phyloP scores from a whole-genome alignment of 2,888 invertebrate genomes.

The Caradrina kadenii region DNA sequence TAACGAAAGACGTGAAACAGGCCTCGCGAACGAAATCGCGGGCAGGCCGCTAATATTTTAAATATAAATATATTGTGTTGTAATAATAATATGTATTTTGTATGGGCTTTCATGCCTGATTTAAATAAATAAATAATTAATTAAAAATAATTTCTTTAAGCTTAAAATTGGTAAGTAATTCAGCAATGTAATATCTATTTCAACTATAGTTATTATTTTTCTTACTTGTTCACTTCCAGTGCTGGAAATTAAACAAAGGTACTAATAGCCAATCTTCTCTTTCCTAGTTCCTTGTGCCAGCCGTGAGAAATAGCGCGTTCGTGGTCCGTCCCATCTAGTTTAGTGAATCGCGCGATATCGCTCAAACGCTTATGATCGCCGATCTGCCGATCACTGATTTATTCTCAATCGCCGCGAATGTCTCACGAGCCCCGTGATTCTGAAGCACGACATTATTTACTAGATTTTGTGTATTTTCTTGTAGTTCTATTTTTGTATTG shows the following conservation, averaged over 20 bases:
- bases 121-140: no score
- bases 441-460: constrained; percentile 67
- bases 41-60: no score
- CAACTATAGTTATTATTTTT: no score
- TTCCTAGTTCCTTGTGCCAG: constrained; percentile 58
- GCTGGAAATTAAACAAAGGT: neutral
- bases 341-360: constrained; percentile 78
- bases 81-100: no score
- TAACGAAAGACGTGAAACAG: no score
- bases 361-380: constrained; percentile 71
- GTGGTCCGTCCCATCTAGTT: constrained; percentile 78
- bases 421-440: constrained; percentile 70
- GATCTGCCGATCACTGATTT: constrained; percentile 74
- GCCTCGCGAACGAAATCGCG: no score
- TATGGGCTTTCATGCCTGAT: no score
- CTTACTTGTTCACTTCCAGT: no score
- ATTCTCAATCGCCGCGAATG: constrained; percentile 68
- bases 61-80: no score
- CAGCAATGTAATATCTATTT: no score
- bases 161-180: no score
- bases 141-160: no score
- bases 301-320: constrained; percentile 80
- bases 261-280: constrained; percentile 3
- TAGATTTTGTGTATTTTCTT: constrained; percentile 44
- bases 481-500: constrained; percentile 10